These are phyloP conservation scores for Triops cancriformis DNA, from an alignment of 1,140 invertebrate species.

Conservation along the genomic window DNA sequence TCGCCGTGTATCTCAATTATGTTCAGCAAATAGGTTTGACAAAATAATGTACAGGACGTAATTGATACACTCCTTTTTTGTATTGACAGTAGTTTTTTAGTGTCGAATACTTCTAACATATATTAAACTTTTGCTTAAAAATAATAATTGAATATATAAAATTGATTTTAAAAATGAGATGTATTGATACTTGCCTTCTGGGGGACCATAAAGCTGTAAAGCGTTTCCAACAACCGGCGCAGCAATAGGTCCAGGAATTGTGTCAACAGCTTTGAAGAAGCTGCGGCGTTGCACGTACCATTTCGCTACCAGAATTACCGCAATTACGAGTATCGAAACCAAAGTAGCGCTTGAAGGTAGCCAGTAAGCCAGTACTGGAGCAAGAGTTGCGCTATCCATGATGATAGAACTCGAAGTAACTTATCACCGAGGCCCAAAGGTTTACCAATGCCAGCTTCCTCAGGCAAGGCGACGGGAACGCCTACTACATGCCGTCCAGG, in stretches of 20 bases:
- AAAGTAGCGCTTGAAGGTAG: not conserved
- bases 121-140: too few relatives aligned
- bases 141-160: too few relatives aligned
- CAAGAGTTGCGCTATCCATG: not conserved
- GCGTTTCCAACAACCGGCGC: slow-evolving; percentile 50
- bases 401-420: not conserved
- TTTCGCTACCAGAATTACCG: not conserved
- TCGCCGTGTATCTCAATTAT: too few relatives aligned
- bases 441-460: too few relatives aligned
- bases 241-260: slow-evolving; percentile 46
- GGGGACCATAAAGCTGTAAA: slow-evolving; percentile 34
- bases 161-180: not conserved
- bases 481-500: too few relatives aligned
- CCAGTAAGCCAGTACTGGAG: not conserved
- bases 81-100: too few relatives aligned
- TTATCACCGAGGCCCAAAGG: too few relatives aligned
- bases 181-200: not conserved
- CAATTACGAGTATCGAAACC: not conserved
- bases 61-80: too few relatives aligned
- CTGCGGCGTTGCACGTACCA: slow-evolving; percentile 9
- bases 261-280: slow-evolving; percentile 26
- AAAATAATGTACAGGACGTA: too few relatives aligned
- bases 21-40: too few relatives aligned
- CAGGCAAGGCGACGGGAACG: too few relatives aligned
- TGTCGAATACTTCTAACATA: too few relatives aligned